Conservation (phyloP, 1,140 invertebrate species). For the honey bee (Apis mellifera) region Amel_HAv3.1 CM009938.2:12301001-12301500, state of each 20-base stretch:
- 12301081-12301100: no score
- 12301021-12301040: no score
- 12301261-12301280: constrained; percentile 27
- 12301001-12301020: no score
- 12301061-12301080: background rate
- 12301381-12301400: constrained; percentile 36
- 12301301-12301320: constrained; percentile 45
- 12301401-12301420: constrained; percentile 23
- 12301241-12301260: background rate
- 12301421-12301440: constrained; percentile 14
- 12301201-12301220: background rate
- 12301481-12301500: background rate
- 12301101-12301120: no score
- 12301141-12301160: no score
- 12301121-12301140: no score
- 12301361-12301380: constrained; percentile 49
- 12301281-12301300: constrained; percentile 35
- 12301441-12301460: background rate
- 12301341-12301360: constrained; percentile 73
- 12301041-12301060: no score
- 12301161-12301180: no score
- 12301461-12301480: no score
- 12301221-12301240: no score
- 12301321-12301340: constrained; percentile 57
- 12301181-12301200: no score